These are phyloP conservation scores for Sapajus apella DNA, from an alignment of 2,113 vertebrate species.

Conservation along the genomic window DNA sequence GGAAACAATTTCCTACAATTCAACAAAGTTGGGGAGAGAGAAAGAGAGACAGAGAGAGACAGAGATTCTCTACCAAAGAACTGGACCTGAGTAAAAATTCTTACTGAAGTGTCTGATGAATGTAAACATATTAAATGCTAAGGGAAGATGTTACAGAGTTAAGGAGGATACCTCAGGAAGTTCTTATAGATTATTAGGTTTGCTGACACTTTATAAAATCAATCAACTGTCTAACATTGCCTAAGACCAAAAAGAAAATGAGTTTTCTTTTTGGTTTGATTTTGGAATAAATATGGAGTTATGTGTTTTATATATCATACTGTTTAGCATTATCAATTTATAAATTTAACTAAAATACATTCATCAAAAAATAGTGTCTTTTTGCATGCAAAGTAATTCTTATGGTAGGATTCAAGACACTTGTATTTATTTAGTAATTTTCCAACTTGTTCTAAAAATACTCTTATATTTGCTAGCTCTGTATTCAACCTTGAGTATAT, in stretches of 20 bases:
- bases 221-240: neutral
- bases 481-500: neutral
- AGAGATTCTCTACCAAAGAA: neutral
- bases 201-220: neutral
- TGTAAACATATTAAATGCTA: neutral
- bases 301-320: neutral
- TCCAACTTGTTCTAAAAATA: neutral
- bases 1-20: constrained; percentile 14
- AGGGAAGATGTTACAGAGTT: neutral
- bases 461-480: neutral
- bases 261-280: neutral
- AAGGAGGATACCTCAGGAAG: neutral
- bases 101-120: neutral
- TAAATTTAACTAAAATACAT: constrained; percentile 15
- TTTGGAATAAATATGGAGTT: neutral
- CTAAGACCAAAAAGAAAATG: neutral
- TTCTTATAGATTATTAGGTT: neutral
- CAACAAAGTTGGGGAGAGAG: neutral
- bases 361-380: neutral
- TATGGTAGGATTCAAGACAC: neutral
- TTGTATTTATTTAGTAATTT: neutral
- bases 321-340: neutral
- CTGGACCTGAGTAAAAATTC: neutral
- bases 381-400: neutral
- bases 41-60: neutral